Conservation (phyloP, 2,113 vertebrate species). For the Takifugu flavidus region DNA sequence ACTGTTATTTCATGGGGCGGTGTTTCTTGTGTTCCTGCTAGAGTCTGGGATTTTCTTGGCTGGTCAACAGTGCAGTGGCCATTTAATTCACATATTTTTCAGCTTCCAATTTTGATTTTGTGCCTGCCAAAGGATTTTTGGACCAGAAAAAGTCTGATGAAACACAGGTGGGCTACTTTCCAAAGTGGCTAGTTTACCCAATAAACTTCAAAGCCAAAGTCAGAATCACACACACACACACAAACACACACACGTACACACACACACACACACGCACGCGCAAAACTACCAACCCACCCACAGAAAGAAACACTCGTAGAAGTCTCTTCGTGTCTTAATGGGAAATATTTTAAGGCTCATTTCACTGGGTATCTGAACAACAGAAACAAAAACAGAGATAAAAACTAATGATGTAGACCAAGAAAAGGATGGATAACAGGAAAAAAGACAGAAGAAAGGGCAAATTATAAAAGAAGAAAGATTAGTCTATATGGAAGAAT, state of each 20-base stretch:
- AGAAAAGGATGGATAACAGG: constrained; percentile 55
- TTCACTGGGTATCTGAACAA: constrained; percentile 61
- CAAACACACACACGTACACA: constrained; percentile 9
- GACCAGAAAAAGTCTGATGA: constrained; percentile 29
- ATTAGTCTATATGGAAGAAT: constrained; percentile 45
- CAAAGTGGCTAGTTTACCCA: constrained; percentile 30
- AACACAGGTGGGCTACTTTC: constrained; percentile 49
- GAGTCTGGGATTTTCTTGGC: constrained; percentile 20
- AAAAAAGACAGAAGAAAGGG: constrained; percentile 57
- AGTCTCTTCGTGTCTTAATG: constrained; percentile 41
- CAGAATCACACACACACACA: constrained; percentile 3
- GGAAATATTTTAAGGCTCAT: constrained; percentile 64
- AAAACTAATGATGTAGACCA: constrained; percentile 58
- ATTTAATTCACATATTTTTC: constrained; percentile 23
- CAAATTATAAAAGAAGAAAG: constrained; percentile 47
- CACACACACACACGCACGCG: constrained; percentile 15
- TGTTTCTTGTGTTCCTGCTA: constrained; percentile 23
- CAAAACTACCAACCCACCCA: background rate
- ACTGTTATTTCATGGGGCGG: constrained; percentile 3
- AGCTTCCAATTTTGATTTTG: constrained; percentile 20
- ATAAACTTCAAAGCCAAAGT: constrained; percentile 39
- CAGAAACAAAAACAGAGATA: constrained; percentile 56
- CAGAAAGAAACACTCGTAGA: background rate
- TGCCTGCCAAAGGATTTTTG: constrained; percentile 40
- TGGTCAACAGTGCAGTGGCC: constrained; percentile 27